Conservation (phyloP, 2,113 vertebrate genomes). For the Stigmatopora argus region DNA sequence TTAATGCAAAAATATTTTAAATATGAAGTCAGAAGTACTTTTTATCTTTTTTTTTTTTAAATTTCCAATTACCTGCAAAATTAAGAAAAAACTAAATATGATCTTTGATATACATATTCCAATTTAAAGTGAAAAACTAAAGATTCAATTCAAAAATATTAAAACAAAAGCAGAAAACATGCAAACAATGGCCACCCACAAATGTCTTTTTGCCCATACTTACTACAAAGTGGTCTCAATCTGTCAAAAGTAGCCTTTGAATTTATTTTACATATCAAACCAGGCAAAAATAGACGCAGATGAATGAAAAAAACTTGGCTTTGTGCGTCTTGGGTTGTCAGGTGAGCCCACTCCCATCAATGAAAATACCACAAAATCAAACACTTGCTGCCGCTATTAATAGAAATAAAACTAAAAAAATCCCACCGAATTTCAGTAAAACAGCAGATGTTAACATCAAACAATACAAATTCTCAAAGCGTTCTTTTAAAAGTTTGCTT, state of each 20-base stretch:
- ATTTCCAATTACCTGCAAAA: too few species aligned
- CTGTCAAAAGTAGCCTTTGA: conserved; percentile 35
- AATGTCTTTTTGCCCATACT: not conserved
- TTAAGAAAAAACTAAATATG: too few species aligned
- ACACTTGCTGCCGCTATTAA: conserved; percentile 45
- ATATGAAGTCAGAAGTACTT: too few species aligned
- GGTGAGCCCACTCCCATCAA: conserved; percentile 40
- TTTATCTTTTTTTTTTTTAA: too few species aligned
- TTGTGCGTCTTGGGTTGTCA: conserved; percentile 52
- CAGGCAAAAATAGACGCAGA: conserved; percentile 50
- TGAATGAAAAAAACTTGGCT: conserved; percentile 24
- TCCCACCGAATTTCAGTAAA: not conserved
- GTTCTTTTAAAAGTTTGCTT: not conserved
- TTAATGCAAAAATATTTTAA: too few species aligned
- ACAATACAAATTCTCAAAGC: not conserved
- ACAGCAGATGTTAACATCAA: not conserved
- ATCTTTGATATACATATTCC: too few species aligned
- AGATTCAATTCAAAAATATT: not conserved
- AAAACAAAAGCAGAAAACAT: not conserved
- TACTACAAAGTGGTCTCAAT: conserved; percentile 42
- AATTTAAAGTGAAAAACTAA: too few species aligned
- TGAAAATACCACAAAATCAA: conserved; percentile 35
- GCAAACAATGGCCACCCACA: not conserved
- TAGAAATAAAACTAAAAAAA: conserved; percentile 25
- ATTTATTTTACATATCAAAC: conserved; percentile 23